Percentiles rank a stretch among this genome's conserved stretches.
phyloP scores from a whole-genome alignment of 2,888 invertebrate species.

The Hydraecia micacea region DNA sequence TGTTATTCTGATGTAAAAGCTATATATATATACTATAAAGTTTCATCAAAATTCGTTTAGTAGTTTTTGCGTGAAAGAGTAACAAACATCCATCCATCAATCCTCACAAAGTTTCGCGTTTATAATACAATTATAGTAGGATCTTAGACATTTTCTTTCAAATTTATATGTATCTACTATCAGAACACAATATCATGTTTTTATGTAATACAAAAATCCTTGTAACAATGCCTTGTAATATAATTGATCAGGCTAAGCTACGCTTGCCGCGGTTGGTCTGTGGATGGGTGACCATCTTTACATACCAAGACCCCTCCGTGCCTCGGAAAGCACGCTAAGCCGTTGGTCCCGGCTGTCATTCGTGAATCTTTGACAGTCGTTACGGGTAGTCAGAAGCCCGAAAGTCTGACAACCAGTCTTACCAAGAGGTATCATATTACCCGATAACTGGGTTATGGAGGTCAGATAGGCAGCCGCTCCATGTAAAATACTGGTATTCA shows the following conservation, averaged over 20 bases:
- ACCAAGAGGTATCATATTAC: too few species aligned
- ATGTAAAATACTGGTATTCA: too few species aligned
- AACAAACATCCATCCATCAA: too few species aligned
- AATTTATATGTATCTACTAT: accelerated
- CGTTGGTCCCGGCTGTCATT: neutral
- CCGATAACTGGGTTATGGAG: too few species aligned
- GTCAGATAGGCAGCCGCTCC: too few species aligned
- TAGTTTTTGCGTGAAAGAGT: too few species aligned
- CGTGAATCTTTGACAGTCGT: neutral
- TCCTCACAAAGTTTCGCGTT: too few species aligned
- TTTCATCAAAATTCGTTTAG: too few species aligned
- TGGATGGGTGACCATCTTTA: neutral
- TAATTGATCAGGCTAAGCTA: neutral
- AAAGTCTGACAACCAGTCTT: too few species aligned
- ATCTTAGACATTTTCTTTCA: neutral
- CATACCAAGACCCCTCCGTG: neutral
- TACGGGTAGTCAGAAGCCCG: neutral
- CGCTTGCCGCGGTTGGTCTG: neutral
- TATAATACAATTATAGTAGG: too few species aligned
- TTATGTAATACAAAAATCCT: neutral
- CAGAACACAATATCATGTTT: neutral
- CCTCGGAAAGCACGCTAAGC: neutral
- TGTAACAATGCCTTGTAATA: neutral
- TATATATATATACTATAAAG: too few species aligned
- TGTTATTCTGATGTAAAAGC: too few species aligned